Evolutionary conservation across 1,140 invertebrate species (phyloP), one percentile per base, ranked within the genome.

Genomic region (Euschistus heros): DNA sequence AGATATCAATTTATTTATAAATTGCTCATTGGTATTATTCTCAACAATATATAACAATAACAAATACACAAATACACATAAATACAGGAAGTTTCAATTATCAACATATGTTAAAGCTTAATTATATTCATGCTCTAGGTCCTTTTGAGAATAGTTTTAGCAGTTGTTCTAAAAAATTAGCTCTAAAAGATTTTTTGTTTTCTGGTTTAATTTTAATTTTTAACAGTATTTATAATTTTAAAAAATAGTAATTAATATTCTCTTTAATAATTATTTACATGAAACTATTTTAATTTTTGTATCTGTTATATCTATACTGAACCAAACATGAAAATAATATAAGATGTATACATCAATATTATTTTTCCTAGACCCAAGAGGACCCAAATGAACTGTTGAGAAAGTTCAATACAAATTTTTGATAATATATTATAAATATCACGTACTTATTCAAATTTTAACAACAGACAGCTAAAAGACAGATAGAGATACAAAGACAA

Each of bases 41-140:
- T 57, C 54, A 57, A 57, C 54, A 57, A 57, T 57, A 57, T 22
- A 57, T 26, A 57, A 57, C 54, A 57, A 57, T 57, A 57, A 57
- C 54, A 57, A 57, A 57, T 57, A 57, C 54, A 57, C 54, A 57
- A 24, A 57, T 57, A 57, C 54, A 57, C 54, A 10, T 18, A 24
- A 26, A 15, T 57, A 57, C 54, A 57, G 54, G 24, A 57, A 57
- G 54, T 57, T 57, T 26, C 18, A 57, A 57, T 26, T 57, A 57
- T 57, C 54, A 57, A 57, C 54, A 57, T 57, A 57, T 57, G 24
- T 57, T 57, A 57, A 57, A 57, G 54, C 54, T 24, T 57, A 22
- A 22, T 57, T 57, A 50, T 20, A 26, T 17, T 26, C 15, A 24
- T 57, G 54, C 54, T 57, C 24, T 57, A 15, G 24, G 54, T 26